Evolutionary conservation across 2,113 vertebrate species (phyloP).

Genomic region (Crotalus viridis): DNA sequence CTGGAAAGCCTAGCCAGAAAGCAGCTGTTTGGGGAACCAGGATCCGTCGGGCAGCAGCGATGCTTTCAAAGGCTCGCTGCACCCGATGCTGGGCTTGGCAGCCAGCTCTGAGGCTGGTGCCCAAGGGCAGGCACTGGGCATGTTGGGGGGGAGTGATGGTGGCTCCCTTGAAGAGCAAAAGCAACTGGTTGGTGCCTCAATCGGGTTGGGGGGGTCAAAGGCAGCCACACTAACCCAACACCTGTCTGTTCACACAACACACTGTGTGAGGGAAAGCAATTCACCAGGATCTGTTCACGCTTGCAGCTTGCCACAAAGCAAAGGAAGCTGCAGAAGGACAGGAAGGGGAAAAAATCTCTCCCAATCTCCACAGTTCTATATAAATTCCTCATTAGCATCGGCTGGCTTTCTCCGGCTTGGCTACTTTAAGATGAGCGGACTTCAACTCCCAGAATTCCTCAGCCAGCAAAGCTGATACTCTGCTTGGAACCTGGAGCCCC

Average conservation of each 20-base stretch:
- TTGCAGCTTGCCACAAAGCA: background rate
- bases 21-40: background rate
- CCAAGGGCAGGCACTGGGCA: background rate
- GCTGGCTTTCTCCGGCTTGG: background rate
- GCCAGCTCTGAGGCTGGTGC: background rate
- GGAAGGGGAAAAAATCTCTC: background rate
- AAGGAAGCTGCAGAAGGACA: background rate
- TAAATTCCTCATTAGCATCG: background rate
- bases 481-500: background rate
- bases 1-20: background rate
- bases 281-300: background rate
- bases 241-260: background rate
- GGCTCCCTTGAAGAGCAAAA: background rate
- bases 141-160: background rate
- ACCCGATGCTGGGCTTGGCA: background rate
- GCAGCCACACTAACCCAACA: background rate
- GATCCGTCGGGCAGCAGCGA: too few species aligned
- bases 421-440: background rate
- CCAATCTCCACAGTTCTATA: background rate
- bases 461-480: background rate
- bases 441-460: background rate
- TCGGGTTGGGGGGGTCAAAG: background rate
- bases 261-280: background rate
- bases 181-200: background rate
- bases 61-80: background rate